phyloP scores from a whole-genome alignment of 2,113 vertebrate species.

The Trinectes maculatus region DNA sequence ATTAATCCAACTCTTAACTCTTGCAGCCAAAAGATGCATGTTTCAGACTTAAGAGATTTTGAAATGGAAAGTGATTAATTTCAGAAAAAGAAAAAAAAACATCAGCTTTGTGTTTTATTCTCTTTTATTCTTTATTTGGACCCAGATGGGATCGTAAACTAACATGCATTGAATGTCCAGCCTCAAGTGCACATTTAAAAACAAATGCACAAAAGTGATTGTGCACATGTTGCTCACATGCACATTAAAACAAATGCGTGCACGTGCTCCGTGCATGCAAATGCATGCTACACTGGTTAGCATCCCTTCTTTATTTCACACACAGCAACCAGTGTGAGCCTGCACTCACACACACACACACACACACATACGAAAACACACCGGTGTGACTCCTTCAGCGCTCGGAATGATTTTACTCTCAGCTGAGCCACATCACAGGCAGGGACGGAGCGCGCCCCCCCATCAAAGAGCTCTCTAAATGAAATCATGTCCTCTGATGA shows the following conservation, averaged over 20 bases:
- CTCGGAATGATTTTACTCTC: constrained; percentile 68
- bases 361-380: constrained; percentile 10
- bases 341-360: constrained; percentile 7
- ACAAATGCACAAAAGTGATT: background rate
- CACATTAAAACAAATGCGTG: background rate
- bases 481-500: constrained; percentile 74
- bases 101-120: too few relatives aligned
- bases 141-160: background rate
- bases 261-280: background rate
- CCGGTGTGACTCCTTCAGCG: constrained; percentile 49
- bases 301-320: constrained; percentile 6
- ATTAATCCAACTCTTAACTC: too few relatives aligned
- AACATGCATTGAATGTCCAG: background rate
- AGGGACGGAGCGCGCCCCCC: constrained; percentile 52
- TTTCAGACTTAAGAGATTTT: too few relatives aligned
- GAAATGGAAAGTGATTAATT: too few relatives aligned
- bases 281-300: background rate
- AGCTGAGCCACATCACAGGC: constrained; percentile 70
- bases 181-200: background rate
- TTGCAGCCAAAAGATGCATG: too few relatives aligned
- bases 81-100: too few relatives aligned
- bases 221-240: background rate
- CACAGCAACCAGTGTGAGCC: background rate
- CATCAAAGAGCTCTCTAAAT: constrained; percentile 74
- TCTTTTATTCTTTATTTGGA: too few relatives aligned